Evolutionary conservation across 2,888 invertebrate species (phyloP), one percentile per base, ranked within the genome.

Genomic region (Cataglyphis rosenhaueri): DNA sequence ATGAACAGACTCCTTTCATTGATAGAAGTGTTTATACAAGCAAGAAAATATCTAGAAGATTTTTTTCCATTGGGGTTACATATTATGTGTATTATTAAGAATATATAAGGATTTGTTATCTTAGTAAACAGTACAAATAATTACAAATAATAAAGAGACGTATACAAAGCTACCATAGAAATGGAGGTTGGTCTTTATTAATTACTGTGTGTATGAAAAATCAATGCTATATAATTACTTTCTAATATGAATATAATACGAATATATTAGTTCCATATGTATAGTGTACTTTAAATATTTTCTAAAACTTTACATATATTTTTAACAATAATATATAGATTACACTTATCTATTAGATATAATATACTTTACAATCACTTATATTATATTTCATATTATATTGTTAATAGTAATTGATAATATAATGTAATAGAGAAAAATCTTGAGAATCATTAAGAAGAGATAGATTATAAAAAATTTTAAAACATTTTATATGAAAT

Each of bases 171-270:
- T 85, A 52, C 38, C 12, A 38, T 44, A 64, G 76, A 85, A 88
- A 92, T 92, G 92, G 92, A 92, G 92, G 92, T 92, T 92, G 87
- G 91, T 91, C 84, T 84, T 81, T 71, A 66, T 61, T 81, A 48
- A 83, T 78, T 75, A 65, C 70, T 48, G 18, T n/a, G 48, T 18
- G 48, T 8, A n/a, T 48, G 48, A 48, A 81, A 87, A 83, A 87
- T 82, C 71, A 65, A 61, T 71, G 65, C 59, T 32, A 73, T 65
- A 81, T 83, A 65, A 48, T 48, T 65, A 61, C 64, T 66, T 70
- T 48, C 48, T 48, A 48, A 38, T 64, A 10, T 74, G 74, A 83
- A 74, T n/a, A 2, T 5, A 48, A 52, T 32, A 8, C 64, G 1
- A 44, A 48, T 5, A 44, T 18, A 32, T 25, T 74, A 64, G n/a